Conservation (phyloP, 2,113 vertebrate species). For the Pterocles orientalis region DNA sequence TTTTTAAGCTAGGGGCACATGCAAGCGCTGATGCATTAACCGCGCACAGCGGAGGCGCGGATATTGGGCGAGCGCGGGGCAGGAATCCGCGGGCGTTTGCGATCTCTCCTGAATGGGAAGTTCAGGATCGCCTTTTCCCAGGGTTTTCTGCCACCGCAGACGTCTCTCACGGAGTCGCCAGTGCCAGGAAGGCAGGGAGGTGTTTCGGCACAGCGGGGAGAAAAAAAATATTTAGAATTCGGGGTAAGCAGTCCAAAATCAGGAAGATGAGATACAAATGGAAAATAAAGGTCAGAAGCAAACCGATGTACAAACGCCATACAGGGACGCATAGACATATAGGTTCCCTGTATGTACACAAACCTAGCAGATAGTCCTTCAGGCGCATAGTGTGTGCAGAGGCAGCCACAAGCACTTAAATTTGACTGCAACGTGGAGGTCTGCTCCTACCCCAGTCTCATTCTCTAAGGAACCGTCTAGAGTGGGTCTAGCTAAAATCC, state of each 20-base stretch:
- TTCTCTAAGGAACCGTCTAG: not conserved
- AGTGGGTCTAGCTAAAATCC: not conserved
- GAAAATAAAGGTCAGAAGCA: not conserved
- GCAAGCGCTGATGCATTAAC: not conserved
- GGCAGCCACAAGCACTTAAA: not conserved
- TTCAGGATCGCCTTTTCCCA: conserved; percentile 39
- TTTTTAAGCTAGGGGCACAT: not conserved
- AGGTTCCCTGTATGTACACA: not conserved
- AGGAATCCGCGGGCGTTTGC: not conserved
- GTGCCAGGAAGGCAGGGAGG: not conserved
- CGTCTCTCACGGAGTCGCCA: not conserved
- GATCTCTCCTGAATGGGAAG: conserved; percentile 27
- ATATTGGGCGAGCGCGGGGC: not conserved
- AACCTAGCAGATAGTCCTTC: not conserved
- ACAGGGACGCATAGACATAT: not conserved
- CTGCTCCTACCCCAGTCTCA: not conserved
- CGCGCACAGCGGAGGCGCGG: not conserved
- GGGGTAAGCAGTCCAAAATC: not conserved
- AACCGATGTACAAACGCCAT: not conserved
- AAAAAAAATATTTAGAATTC: not conserved
- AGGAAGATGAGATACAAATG: not conserved
- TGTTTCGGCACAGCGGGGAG: not conserved
- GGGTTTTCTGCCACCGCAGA: conserved; percentile 13
- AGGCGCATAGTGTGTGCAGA: not conserved
- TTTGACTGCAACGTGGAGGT: not conserved